Percentiles rank a stretch among this genome's conserved stretches.
Evolutionary conservation across 1,140 invertebrate genomes (phyloP).

Genomic region (Lepidurus apus): DNA sequence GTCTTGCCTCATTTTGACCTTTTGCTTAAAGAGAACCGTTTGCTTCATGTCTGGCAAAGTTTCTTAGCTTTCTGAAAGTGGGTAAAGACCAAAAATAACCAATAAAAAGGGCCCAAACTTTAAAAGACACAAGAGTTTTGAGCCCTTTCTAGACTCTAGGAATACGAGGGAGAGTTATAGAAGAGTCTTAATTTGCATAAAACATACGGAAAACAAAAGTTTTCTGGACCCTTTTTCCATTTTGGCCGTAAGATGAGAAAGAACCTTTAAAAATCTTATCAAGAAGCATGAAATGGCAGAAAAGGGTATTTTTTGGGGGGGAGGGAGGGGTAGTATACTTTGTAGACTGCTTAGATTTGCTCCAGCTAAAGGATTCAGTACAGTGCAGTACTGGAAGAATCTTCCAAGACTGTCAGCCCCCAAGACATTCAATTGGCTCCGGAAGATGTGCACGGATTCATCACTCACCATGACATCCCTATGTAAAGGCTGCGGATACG

Average conservation of each 20-base stretch:
- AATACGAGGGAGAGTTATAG: neutral
- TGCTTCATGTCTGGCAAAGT: too few relatives aligned
- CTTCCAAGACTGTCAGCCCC: neutral
- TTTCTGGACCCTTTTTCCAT: neutral
- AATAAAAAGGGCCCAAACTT: neutral
- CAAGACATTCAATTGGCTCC: neutral
- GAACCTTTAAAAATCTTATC: neutral
- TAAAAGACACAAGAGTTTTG: neutral
- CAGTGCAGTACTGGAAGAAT: neutral
- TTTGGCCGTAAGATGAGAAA: neutral
- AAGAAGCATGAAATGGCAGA: neutral
- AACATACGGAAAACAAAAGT: neutral
- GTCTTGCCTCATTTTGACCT: too few relatives aligned
- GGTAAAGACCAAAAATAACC: neutral
- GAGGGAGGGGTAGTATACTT: too few relatives aligned
- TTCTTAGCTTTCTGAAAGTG: too few relatives aligned
- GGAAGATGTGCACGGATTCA: neutral
- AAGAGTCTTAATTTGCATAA: neutral
- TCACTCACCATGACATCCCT: neutral
- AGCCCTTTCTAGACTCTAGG: too few relatives aligned
- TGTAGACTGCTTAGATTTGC: too few relatives aligned
- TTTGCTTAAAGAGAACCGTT: too few relatives aligned
- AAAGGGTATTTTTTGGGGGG: too few relatives aligned
- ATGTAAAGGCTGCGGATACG: neutral
- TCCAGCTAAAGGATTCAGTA: neutral